Conservation (phyloP, 2,888 invertebrate species). For the Troides oblongomaculatus region DNA sequence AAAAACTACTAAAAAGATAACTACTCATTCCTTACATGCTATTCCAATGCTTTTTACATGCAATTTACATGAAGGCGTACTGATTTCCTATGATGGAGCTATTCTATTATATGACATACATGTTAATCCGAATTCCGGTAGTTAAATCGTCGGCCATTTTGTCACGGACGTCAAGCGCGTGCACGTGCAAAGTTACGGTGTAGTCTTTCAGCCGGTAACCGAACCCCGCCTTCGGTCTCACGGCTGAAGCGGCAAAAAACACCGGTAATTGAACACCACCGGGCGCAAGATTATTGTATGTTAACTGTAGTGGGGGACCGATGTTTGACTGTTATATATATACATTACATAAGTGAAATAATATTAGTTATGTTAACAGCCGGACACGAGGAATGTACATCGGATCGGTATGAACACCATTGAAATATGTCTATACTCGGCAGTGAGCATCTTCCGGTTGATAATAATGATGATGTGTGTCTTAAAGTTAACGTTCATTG, state of each 20-base stretch:
- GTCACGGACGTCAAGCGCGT: slow-evolving; percentile 40
- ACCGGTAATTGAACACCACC: slow-evolving; percentile 61
- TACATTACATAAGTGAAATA: not conserved
- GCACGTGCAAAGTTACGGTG: slow-evolving; percentile 71
- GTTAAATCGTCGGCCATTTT: slow-evolving; percentile 46
- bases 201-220: slow-evolving; percentile 70
- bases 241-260: slow-evolving; percentile 54
- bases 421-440: too few relatives aligned
- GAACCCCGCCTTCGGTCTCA: slow-evolving; percentile 67
- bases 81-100: not conserved
- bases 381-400: too few relatives aligned
- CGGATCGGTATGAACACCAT: too few relatives aligned
- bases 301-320: slow-evolving; percentile 32
- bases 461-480: too few relatives aligned
- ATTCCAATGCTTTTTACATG: too few relatives aligned
- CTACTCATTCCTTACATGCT: too few relatives aligned
- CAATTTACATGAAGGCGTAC: not conserved
- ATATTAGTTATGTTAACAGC: not conserved
- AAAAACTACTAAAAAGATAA: too few relatives aligned
- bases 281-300: slow-evolving; percentile 45
- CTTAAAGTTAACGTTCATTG: too few relatives aligned
- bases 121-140: slow-evolving; percentile 18
- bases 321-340: slow-evolving; percentile 18
- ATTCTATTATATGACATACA: not conserved
- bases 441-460: too few relatives aligned